phyloP scores from a whole-genome alignment of 1,140 invertebrate genomes.

The Mercenaria mercenaria region DNA sequence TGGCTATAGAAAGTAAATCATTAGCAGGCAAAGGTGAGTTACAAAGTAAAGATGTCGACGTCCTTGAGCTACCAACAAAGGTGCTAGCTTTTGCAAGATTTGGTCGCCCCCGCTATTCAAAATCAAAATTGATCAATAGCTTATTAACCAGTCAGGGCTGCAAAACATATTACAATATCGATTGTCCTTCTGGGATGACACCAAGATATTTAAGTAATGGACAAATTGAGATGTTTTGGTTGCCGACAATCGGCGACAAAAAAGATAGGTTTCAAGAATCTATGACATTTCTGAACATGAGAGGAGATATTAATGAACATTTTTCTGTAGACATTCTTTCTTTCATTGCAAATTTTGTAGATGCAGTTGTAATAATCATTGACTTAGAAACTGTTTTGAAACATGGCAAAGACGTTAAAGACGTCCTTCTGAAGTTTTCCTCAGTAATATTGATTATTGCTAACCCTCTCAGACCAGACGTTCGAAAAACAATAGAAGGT shows the following conservation, averaged over 20 bases:
- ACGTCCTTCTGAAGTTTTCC: background rate
- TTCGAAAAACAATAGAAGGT: background rate
- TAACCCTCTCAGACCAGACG: background rate
- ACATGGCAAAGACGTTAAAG: background rate
- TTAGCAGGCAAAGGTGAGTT: background rate
- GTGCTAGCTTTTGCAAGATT: background rate
- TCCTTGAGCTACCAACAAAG: background rate
- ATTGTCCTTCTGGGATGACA: background rate
- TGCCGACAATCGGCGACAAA: background rate
- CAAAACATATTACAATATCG: background rate
- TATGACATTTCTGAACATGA: slow-evolving; percentile 12
- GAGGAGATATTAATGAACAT: background rate
- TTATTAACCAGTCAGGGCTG: background rate
- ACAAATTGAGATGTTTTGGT: slow-evolving; percentile 29
- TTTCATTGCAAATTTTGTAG: background rate
- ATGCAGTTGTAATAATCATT: background rate
- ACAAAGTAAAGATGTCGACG: background rate
- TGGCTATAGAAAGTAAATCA: background rate
- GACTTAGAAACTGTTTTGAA: background rate
- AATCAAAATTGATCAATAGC: slow-evolving; percentile 17
- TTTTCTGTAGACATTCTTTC: background rate
- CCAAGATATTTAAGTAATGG: background rate
- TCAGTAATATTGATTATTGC: background rate
- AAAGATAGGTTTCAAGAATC: background rate
- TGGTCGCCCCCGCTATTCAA: slow-evolving; percentile 26